A percentile compares a stretch with the other conserved stretches of the same genome.
phyloP scores from a whole-genome alignment of 2,113 vertebrate species.

The Hemichromis elongatus region DNA sequence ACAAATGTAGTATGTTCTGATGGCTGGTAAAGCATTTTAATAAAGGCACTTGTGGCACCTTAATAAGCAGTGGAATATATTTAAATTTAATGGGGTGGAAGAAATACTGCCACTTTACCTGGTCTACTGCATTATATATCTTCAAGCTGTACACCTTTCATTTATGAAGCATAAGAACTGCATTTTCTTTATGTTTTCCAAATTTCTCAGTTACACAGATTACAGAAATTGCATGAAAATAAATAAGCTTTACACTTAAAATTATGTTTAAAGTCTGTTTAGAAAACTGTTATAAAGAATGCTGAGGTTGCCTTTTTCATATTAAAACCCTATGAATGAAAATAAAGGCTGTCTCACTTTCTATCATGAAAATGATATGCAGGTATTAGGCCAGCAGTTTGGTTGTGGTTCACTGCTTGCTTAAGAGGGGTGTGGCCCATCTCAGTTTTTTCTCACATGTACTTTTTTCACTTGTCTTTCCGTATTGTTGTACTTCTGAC shows the following conservation, averaged over 20 bases:
- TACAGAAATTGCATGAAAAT: background rate
- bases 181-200: background rate
- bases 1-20: background rate
- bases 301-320: background rate
- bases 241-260: background rate
- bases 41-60: background rate
- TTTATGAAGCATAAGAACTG: background rate
- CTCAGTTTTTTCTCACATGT: background rate
- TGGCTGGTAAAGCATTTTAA: background rate
- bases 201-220: background rate
- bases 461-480: background rate
- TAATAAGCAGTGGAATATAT: background rate
- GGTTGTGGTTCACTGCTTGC: background rate
- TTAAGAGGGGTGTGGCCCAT: background rate
- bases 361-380: background rate
- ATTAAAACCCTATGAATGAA: background rate
- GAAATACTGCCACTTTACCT: background rate
- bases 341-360: background rate
- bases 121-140: background rate
- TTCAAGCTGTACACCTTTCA: background rate
- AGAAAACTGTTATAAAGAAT: background rate
- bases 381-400: background rate
- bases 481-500: background rate
- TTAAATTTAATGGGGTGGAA: background rate
- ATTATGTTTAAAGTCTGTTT: background rate